A percentile compares a stretch with the other conserved stretches of the same genome.
Conservation (phyloP, 2,797 vertebrate species). For the Pelobates cultripes region DNA sequence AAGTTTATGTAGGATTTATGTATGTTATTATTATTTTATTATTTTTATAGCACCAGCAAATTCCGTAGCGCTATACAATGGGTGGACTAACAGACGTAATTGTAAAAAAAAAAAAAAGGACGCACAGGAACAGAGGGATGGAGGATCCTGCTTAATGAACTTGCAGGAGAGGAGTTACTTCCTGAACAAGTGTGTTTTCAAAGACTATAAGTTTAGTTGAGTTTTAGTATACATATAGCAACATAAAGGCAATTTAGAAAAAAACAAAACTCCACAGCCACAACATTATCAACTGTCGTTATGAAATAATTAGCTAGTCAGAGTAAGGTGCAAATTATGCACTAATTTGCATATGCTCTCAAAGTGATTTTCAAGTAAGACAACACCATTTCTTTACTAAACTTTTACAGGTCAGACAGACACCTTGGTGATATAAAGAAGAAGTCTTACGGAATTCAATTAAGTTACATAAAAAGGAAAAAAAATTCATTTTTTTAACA, state of each 20-base stretch:
- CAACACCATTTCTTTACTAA: neutral
- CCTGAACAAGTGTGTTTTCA: too few species aligned
- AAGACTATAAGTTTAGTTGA: too few species aligned
- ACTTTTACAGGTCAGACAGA: constrained; percentile 1
- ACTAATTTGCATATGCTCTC: neutral
- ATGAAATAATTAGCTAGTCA: neutral
- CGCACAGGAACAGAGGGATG: too few species aligned
- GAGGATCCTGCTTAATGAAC: too few species aligned
- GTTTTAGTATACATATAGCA: too few species aligned
- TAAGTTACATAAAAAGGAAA: neutral
- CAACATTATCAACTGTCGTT: neutral
- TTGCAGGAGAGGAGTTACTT: too few species aligned
- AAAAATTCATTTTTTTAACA: neutral
- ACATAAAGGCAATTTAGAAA: neutral
- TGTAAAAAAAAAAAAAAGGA: too few species aligned
- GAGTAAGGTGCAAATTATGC: neutral
- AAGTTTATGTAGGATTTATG: too few species aligned
- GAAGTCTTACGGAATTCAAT: neutral
- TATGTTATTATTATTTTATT: too few species aligned
- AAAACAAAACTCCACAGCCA: neutral
- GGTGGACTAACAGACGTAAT: too few species aligned
- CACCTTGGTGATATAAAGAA: neutral
- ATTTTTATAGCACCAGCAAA: too few species aligned
- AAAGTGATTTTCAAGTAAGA: neutral
- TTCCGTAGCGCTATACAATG: too few species aligned